These are phyloP conservation scores for Picus viridis DNA, from an alignment of 2,797 vertebrate species.

Conservation along the genomic window DNA sequence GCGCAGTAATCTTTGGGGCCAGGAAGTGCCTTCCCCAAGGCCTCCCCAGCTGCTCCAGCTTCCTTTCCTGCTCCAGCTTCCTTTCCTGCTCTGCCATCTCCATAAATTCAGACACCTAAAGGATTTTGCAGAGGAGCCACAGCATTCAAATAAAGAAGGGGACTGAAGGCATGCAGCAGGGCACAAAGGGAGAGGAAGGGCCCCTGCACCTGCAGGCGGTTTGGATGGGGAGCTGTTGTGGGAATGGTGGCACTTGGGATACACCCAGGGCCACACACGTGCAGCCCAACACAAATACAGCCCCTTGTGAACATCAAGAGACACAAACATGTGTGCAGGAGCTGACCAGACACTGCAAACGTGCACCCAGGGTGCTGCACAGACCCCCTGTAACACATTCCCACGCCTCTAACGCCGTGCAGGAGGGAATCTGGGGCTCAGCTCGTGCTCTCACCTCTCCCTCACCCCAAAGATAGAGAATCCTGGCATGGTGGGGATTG, in stretches of 20 bases:
- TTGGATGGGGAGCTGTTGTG: neutral
- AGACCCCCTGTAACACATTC: neutral
- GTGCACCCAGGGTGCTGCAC: fast-evolving
- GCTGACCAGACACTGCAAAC: neutral
- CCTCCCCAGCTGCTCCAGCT: conserved; percentile 55
- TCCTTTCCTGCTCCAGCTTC: conserved; percentile 15
- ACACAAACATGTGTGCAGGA: neutral
- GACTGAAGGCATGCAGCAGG: fast-evolving
- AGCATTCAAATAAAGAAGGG: neutral
- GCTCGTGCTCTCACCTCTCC: fast-evolving
- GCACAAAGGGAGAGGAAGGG: neutral
- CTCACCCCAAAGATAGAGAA: too few relatives aligned
- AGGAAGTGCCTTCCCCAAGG: neutral
- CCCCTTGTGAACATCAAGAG: neutral
- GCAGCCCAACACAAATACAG: neutral
- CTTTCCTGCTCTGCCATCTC: neutral
- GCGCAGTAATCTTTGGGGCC: conserved; percentile 22
- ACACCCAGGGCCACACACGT: neutral
- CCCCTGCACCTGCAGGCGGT: fast-evolving
- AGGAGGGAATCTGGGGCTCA: fast-evolving
- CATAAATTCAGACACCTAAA: neutral
- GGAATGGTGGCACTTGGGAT: neutral
- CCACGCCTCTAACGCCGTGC: fast-evolving
- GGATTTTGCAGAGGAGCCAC: neutral
- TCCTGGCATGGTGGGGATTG: too few relatives aligned